These are phyloP conservation scores for Acromyrmex heyeri DNA, from an alignment of 1,140 invertebrate species.

Conservation along the genomic window DNA sequence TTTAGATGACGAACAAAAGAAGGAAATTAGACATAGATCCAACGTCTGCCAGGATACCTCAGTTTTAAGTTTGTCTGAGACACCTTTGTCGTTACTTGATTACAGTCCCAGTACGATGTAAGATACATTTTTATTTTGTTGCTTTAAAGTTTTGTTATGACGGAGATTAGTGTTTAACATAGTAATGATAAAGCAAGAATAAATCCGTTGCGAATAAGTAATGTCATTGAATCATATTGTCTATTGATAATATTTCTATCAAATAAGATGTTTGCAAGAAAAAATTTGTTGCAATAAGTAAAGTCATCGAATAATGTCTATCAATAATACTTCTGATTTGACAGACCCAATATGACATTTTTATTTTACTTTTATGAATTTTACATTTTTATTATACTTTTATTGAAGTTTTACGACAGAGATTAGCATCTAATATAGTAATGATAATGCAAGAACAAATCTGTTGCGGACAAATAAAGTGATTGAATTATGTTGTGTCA, in stretches of 20 bases:
- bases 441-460: neutral
- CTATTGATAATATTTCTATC: neutral
- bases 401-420: neutral
- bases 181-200: neutral
- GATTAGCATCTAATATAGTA: neutral
- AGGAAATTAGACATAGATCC: constrained; percentile 26
- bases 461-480: neutral
- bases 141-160: constrained; percentile 18
- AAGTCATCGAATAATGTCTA: too few species aligned
- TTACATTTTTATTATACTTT: neutral
- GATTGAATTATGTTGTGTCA: too few species aligned
- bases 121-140: constrained; percentile 51
- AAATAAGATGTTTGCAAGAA: neutral
- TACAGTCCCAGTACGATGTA: constrained; percentile 20
- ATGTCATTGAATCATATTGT: neutral
- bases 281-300: too few species aligned
- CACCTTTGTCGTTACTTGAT: constrained; percentile 58
- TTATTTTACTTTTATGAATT: constrained; percentile 28
- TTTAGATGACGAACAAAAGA: constrained; percentile 72
- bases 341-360: neutral
- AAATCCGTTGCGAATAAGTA: neutral
- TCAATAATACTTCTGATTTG: too few species aligned
- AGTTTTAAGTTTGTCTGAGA: constrained; percentile 59
- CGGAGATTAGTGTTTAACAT: neutral
- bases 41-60: constrained; percentile 44